These are phyloP conservation scores for Rhingia rostrata DNA, from an alignment of 2,888 invertebrate species.

Conservation along the genomic window DNA sequence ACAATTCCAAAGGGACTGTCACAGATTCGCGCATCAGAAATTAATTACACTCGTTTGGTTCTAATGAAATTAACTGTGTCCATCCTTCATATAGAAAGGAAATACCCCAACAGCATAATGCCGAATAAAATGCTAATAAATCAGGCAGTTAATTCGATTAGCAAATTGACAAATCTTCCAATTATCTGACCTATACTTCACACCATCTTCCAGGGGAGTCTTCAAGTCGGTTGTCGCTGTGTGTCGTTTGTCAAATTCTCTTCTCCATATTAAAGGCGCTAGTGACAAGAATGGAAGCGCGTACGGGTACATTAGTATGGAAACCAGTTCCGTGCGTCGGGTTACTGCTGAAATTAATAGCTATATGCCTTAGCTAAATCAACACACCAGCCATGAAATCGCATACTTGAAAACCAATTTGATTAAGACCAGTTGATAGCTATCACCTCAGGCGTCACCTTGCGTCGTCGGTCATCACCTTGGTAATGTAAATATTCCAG, in stretches of 20 bases:
- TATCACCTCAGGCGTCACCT: constrained; percentile 49
- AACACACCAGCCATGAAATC: constrained; percentile 38
- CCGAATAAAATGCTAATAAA: constrained; percentile 60
- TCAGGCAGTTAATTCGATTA: constrained; percentile 66
- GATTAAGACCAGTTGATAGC: constrained; percentile 61
- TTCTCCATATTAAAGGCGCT: background rate
- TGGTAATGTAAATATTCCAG: constrained; percentile 14
- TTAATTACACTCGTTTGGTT: no score
- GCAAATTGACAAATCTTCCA: constrained; percentile 63
- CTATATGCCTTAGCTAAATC: constrained; percentile 42
- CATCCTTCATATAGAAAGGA: constrained; percentile 9
- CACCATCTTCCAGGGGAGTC: constrained; percentile 54
- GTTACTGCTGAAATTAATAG: constrained; percentile 44
- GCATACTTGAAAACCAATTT: constrained; percentile 11
- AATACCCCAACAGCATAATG: constrained; percentile 21
- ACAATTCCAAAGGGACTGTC: no score
- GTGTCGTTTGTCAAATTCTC: constrained; percentile 3
- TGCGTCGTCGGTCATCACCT: no score
- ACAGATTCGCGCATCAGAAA: no score
- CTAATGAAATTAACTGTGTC: constrained; percentile 12
- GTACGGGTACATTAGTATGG: constrained; percentile 4
- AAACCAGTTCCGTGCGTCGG: constrained; percentile 34
- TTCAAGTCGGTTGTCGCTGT: constrained; percentile 30
- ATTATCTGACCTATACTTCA: constrained; percentile 69
- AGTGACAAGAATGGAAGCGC: constrained; percentile 59